A percentile compares a stretch with the other conserved stretches of the same genome.
These are phyloP conservation scores for Lucilia sericata DNA, from an alignment of 1,140 invertebrate genomes.

Conservation along the genomic window DNA sequence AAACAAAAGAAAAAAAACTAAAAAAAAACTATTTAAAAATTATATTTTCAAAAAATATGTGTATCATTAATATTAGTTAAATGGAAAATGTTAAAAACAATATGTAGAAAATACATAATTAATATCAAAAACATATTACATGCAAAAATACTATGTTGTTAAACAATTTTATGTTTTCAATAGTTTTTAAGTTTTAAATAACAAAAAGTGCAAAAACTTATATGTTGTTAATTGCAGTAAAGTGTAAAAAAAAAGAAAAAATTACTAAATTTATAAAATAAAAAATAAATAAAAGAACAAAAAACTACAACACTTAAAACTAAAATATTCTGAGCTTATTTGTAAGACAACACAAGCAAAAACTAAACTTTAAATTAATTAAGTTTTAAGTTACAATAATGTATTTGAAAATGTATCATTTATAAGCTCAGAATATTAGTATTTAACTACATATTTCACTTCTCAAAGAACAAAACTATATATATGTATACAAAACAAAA, in stretches of 20 bases:
- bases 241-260: not conserved
- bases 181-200: not conserved
- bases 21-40: not conserved
- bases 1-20: not conserved
- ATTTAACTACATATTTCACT: no score
- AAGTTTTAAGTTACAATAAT: no score
- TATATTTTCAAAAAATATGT: no score
- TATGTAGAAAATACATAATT: not conserved
- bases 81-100: not conserved
- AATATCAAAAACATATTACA: not conserved
- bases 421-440: not conserved
- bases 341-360: no score
- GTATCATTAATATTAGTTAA: no score
- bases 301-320: not conserved
- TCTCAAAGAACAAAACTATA: no score
- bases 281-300: not conserved
- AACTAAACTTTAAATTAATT: no score
- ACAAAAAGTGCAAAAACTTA: slow-evolving; percentile 4
- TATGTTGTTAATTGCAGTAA: not conserved
- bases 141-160: not conserved
- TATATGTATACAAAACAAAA: not conserved
- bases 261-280: not conserved
- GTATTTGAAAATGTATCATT: not conserved
- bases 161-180: not conserved
- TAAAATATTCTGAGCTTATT: not conserved